Percentiles rank a stretch among this genome's conserved stretches.
phyloP scores from a whole-genome alignment of 2,113 vertebrate species.

The Gobio gobio region DNA sequence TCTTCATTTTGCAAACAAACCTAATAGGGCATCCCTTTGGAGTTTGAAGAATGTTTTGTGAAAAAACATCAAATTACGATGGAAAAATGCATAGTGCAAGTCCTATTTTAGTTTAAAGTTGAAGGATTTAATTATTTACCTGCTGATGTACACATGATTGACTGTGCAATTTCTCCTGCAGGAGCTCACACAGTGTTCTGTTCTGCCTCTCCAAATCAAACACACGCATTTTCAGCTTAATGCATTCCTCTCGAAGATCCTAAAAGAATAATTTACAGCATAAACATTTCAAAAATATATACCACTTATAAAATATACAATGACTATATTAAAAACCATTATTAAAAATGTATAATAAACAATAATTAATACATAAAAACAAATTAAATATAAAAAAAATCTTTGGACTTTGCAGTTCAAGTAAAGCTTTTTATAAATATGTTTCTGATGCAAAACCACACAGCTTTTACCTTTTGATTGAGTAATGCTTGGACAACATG shows the following conservation, averaged over 20 bases:
- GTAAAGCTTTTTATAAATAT: background rate
- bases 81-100: no score
- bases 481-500: slow-evolving; percentile 94
- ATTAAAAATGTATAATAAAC: background rate
- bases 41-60: slow-evolving; percentile 33
- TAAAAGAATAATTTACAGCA: slow-evolving; percentile 53
- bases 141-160: slow-evolving; percentile 83
- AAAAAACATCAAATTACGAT: background rate
- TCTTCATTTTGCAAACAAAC: slow-evolving; percentile 48
- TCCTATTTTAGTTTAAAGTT: no score
- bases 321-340: background rate
- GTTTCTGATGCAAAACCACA: slow-evolving; percentile 3
- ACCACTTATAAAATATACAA: slow-evolving; percentile 12
- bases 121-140: slow-evolving; percentile 69
- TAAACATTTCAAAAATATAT: background rate
- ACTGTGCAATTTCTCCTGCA: slow-evolving; percentile 92
- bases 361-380: background rate
- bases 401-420: background rate
- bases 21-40: slow-evolving; percentile 26
- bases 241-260: slow-evolving; percentile 96
- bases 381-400: background rate
- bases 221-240: slow-evolving; percentile 94
- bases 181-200: slow-evolving; percentile 88
- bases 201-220: slow-evolving; percentile 96
- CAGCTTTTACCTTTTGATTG: slow-evolving; percentile 88